Conservation (phyloP, 23 tunicate genomes). For the Botrylloides violaceus region DNA sequence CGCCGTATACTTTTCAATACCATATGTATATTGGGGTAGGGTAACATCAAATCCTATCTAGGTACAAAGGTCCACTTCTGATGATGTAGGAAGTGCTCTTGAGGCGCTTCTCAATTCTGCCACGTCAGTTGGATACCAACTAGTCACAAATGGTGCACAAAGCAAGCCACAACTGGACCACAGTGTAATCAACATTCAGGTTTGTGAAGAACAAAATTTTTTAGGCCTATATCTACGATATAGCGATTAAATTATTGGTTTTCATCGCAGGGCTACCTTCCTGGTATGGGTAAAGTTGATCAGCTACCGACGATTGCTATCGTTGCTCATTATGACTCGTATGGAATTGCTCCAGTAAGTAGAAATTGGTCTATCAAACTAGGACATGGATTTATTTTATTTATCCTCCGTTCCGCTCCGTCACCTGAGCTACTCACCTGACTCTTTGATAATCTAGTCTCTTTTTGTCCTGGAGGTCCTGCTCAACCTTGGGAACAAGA, state of each 20-base stretch:
- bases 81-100: constrained; percentile 43
- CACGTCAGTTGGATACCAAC: constrained; percentile 67
- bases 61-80: constrained; percentile 67
- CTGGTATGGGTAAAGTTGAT: constrained; percentile 61
- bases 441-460: no score
- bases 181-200: constrained; percentile 67
- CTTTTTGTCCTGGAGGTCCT: no score
- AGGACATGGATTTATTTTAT: no score
- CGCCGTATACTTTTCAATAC: no score
- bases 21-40: no score
- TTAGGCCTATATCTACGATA: no score
- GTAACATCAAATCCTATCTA: neutral
- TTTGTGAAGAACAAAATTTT: no score
- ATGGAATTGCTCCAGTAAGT: constrained; percentile 84
- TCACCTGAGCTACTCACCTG: no score
- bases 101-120: constrained; percentile 66
- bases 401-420: no score
- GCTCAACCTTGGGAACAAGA: no score
- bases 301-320: constrained; percentile 83
- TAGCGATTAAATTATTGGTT: no score
- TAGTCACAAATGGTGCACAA: constrained; percentile 35
- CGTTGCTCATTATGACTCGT: constrained; percentile 89
- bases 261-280: constrained; percentile 49
- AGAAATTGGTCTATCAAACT: no score
- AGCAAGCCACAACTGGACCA: constrained; percentile 68